phyloP scores from a whole-genome alignment of 2,888 invertebrate species.

The Penaeus monodon region DNA sequence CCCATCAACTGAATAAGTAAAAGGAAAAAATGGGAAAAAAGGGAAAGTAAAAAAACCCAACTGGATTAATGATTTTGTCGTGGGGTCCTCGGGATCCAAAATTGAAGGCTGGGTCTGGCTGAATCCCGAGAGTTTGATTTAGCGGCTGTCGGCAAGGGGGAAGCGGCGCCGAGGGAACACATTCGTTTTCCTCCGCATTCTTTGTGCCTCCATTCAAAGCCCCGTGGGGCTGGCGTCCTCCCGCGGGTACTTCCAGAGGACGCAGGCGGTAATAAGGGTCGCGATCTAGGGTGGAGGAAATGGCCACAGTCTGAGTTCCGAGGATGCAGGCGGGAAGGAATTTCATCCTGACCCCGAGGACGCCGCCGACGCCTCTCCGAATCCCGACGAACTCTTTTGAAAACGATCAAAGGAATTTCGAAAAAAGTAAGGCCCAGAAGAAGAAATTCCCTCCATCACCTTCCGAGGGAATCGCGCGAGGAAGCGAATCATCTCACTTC shows the following conservation, averaged over 20 bases:
- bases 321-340: no score
- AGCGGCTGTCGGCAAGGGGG: slow-evolving; percentile 6
- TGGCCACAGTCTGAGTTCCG: no score
- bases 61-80: slow-evolving; percentile 9
- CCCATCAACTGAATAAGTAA: neutral
- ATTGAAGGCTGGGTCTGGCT: slow-evolving; percentile 17
- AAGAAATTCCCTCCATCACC: no score
- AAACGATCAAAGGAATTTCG: no score
- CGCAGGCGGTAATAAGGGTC: no score
- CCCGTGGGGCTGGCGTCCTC: neutral
- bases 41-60: neutral
- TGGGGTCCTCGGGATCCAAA: neutral
- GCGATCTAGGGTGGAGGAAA: no score
- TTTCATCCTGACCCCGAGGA: no score
- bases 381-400: no score
- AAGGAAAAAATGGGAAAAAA: neutral
- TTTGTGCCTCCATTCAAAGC: neutral
- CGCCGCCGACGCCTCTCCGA: no score
- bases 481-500: slow-evolving; percentile 42
- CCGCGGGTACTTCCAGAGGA: no score
- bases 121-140: slow-evolving; percentile 15
- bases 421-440: no score
- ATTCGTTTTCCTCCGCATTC: neutral
- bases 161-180: slow-evolving; percentile 1
- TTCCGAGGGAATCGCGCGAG: neutral